phyloP scores from a whole-genome alignment of 1,140 invertebrate genomes.

The Stratiolaelaps scimitus region DNA sequence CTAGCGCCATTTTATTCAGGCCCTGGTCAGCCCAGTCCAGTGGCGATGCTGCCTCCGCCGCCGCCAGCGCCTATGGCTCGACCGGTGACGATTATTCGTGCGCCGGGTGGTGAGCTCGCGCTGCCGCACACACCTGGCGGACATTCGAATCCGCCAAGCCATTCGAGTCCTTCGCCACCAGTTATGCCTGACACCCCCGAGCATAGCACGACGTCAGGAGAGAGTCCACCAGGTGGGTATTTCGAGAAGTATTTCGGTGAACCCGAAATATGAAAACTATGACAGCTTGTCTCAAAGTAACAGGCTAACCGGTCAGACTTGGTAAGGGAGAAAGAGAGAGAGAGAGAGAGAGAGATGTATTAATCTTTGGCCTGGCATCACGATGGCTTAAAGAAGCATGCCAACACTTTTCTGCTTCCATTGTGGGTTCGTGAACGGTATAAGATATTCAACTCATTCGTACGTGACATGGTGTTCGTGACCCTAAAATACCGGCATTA shows the following conservation, averaged over 20 bases:
- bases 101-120: conserved; percentile 49
- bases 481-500: too few relatives aligned
- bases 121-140: too few relatives aligned
- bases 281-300: too few relatives aligned
- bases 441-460: too few relatives aligned
- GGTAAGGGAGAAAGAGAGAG: too few relatives aligned
- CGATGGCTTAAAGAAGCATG: too few relatives aligned
- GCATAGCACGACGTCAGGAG: conserved; percentile 20
- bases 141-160: not conserved
- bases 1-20: conserved; percentile 34
- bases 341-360: too few relatives aligned
- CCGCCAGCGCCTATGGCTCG: conserved; percentile 79
- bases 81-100: conserved; percentile 84
- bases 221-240: conserved; percentile 20
- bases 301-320: too few relatives aligned
- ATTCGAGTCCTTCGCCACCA: conserved; percentile 21
- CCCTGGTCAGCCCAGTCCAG: not conserved
- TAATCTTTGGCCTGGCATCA: too few relatives aligned
- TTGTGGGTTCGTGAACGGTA: too few relatives aligned
- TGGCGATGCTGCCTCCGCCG: conserved; percentile 74
- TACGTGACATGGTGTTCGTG: too few relatives aligned
- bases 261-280: not conserved
- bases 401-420: too few relatives aligned
- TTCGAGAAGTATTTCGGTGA: not conserved
- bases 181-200: conserved; percentile 24